phyloP scores from a whole-genome alignment of 2,797 vertebrate species.

The Paratrypauchen microcephalus region DNA sequence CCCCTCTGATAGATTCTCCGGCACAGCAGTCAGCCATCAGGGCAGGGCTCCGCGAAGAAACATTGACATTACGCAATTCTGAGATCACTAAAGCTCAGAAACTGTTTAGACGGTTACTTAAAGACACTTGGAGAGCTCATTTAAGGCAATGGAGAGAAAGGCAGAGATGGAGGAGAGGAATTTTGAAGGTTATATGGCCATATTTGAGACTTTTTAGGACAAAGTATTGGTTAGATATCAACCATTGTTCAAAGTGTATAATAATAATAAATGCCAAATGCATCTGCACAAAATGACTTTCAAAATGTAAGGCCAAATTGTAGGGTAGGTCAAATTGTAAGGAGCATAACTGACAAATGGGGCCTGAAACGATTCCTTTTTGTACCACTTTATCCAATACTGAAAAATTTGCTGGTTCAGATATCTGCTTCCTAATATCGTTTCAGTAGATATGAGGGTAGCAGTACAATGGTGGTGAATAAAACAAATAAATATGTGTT shows the following conservation, averaged over 20 bases:
- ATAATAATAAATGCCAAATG: background rate
- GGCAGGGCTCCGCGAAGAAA: slow-evolving; percentile 1
- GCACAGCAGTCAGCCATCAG: slow-evolving; percentile 7
- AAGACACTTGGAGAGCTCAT: slow-evolving; percentile 8
- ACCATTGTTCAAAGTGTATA: background rate
- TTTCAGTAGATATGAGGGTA: background rate
- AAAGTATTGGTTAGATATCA: background rate
- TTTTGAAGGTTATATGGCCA: slow-evolving; percentile 9
- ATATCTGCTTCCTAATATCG: no score
- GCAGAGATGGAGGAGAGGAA: slow-evolving; percentile 19
- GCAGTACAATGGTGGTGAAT: slow-evolving; percentile 6
- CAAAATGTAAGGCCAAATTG: background rate
- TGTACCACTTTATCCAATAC: no score
- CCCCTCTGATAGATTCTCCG: slow-evolving; percentile 19
- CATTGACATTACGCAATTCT: background rate
- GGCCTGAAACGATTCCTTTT: no score
- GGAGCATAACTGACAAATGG: no score
- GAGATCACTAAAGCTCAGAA: slow-evolving; percentile 5
- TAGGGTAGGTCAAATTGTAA: background rate
- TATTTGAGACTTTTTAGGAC: background rate
- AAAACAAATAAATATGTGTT: slow-evolving; percentile 1
- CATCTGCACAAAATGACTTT: background rate
- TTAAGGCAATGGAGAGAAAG: slow-evolving; percentile 8
- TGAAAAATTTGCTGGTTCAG: no score
- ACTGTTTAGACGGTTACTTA: slow-evolving; percentile 16